These are phyloP conservation scores for Erynnis tages DNA, from an alignment of 2,888 invertebrate genomes.

Conservation along the genomic window DNA sequence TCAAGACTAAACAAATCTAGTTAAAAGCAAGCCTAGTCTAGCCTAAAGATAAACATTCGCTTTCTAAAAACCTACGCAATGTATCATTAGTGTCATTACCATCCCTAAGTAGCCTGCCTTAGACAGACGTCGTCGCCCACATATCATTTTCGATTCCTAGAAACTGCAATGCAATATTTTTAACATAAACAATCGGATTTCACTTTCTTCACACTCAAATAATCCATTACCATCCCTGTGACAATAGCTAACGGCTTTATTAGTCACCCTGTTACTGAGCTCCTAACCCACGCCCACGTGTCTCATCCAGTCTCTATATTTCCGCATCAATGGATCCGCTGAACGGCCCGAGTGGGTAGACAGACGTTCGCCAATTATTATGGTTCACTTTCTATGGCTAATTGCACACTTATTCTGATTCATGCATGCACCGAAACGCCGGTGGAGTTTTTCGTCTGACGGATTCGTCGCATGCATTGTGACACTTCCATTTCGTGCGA, in stretches of 20 bases:
- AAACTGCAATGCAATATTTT: neutral
- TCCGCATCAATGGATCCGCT: constrained; percentile 54
- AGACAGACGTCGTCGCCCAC: neutral
- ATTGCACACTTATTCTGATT: constrained; percentile 46
- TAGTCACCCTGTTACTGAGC: neutral
- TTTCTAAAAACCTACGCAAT: constrained; percentile 9
- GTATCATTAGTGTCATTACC: neutral
- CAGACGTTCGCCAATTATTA: constrained; percentile 62
- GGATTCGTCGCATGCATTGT: constrained; percentile 29
- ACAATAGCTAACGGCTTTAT: neutral
- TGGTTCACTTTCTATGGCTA: constrained; percentile 70
- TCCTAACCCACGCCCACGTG: constrained; percentile 48
- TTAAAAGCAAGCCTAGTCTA: too few species aligned
- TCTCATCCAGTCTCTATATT: constrained; percentile 52
- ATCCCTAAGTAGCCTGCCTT: constrained; percentile 4
- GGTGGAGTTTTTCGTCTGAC: constrained; percentile 19
- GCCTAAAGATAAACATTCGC: neutral
- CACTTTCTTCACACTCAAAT: constrained; percentile 11
- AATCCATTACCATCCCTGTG: constrained; percentile 15
- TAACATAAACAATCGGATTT: neutral
- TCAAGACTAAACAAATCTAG: too few species aligned
- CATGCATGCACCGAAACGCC: constrained; percentile 26
- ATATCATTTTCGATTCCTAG: neutral
- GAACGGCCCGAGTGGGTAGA: constrained; percentile 61
- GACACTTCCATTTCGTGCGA: constrained; percentile 18